Conservation (phyloP, 2,888 invertebrate species). For the Diachrysia chrysitis region DNA sequence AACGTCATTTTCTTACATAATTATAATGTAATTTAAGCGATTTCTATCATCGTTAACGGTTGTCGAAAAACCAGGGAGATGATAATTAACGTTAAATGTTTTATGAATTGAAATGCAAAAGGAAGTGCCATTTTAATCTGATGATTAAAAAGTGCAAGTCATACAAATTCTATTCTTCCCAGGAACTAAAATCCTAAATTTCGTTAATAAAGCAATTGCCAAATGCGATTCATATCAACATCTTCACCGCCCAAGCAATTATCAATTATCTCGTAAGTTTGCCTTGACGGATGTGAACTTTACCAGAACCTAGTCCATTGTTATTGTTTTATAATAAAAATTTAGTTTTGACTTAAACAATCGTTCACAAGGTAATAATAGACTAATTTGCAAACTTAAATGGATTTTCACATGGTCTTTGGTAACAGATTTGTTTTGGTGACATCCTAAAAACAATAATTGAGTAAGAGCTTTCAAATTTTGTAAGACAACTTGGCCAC, state of each 20-base stretch:
- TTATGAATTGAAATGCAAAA: too few relatives aligned
- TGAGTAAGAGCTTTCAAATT: background rate
- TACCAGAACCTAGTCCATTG: constrained; percentile 59
- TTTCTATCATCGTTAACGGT: too few relatives aligned
- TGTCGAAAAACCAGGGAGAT: too few relatives aligned
- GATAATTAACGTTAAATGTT: too few relatives aligned
- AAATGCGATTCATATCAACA: constrained; percentile 45
- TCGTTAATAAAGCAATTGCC: constrained; percentile 37
- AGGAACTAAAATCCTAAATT: background rate
- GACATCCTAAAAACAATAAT: constrained; percentile 27
- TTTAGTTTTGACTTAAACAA: constrained; percentile 61
- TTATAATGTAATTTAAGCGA: too few relatives aligned
- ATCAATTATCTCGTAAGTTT: constrained; percentile 49
- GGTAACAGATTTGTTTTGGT: constrained; percentile 41
- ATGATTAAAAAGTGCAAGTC: background rate
- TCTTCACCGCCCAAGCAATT: constrained; percentile 33
- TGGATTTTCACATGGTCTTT: constrained; percentile 60
- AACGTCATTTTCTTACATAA: too few relatives aligned
- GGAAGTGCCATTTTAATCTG: background rate
- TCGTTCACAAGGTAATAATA: constrained; percentile 62
- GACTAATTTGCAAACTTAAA: constrained; percentile 51
- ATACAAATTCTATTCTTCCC: background rate
- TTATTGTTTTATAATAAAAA: constrained; percentile 66
- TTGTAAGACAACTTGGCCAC: too few relatives aligned
- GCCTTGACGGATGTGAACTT: constrained; percentile 61